phyloP scores from a whole-genome alignment of 92 coral and sea anemone genomes.

The Hydrozoanthus gracilis region DNA sequence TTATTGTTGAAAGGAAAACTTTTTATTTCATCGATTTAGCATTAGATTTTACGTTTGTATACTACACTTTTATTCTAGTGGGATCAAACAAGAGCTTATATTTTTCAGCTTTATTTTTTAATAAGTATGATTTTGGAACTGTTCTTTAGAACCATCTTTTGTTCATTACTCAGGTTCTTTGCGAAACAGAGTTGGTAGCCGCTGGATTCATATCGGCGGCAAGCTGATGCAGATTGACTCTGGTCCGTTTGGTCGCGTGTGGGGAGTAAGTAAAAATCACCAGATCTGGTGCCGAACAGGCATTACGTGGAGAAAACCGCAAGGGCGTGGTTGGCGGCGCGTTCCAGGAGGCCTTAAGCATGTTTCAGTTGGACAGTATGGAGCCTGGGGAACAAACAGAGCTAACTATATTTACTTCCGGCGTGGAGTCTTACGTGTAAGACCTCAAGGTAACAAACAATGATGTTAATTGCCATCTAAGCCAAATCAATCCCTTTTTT shows the following conservation, averaged over 20 bases:
- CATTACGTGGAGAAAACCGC: conserved; percentile 35
- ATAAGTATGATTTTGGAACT: background rate
- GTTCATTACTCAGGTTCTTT: conserved; percentile 16
- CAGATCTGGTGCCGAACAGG: conserved; percentile 51
- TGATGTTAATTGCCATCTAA: background rate
- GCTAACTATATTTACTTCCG: conserved; percentile 34
- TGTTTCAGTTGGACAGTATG: conserved; percentile 40
- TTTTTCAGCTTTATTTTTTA: background rate
- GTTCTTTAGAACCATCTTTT: background rate
- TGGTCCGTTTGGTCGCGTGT: conserved; percentile 60
- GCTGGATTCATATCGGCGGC: conserved; percentile 41
- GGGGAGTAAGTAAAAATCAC: conserved; percentile 36
- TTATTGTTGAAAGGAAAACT: too few species aligned
- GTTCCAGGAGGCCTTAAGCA: conserved; percentile 48
- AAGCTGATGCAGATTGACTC: conserved; percentile 55
- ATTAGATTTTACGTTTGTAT: too few species aligned
- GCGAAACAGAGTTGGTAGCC: conserved; percentile 17
- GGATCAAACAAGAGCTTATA: too few species aligned
- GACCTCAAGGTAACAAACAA: conserved; percentile 26
- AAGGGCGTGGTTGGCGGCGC: conserved; percentile 50
- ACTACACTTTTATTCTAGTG: too few species aligned
- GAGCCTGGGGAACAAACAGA: conserved; percentile 47
- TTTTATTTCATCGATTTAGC: too few species aligned
- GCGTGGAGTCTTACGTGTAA: background rate
- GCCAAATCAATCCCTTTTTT: too few species aligned